A percentile compares a stretch with the other conserved stretches of the same genome.
Evolutionary conservation across 2,113 vertebrate species (phyloP).

Genomic region (Percina caprodes): DNA sequence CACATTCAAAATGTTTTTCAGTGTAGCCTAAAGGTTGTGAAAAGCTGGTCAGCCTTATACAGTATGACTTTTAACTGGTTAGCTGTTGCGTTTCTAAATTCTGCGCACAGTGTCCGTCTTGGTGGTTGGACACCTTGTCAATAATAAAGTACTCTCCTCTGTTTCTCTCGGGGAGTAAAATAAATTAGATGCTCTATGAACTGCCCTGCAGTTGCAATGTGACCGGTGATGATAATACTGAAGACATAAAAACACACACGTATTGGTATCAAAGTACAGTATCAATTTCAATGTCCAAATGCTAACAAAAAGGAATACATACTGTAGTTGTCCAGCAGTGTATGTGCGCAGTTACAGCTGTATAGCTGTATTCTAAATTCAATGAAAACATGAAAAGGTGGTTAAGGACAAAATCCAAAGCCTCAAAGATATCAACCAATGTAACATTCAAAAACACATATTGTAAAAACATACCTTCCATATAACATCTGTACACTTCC

Average conservation of each 20-base stretch:
- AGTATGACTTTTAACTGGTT: slow-evolving; percentile 54
- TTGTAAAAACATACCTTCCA: slow-evolving; percentile 56
- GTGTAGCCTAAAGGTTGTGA: slow-evolving; percentile 42
- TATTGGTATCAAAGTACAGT: slow-evolving; percentile 76
- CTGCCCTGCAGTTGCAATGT: slow-evolving; percentile 89
- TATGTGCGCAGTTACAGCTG: slow-evolving; percentile 66
- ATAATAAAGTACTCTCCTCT: slow-evolving; percentile 84
- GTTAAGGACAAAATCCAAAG: slow-evolving; percentile 66
- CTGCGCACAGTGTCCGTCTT: slow-evolving; percentile 82
- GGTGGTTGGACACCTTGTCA: slow-evolving; percentile 84
- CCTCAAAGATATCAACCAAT: slow-evolving; percentile 60
- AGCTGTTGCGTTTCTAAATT: slow-evolving; percentile 68
- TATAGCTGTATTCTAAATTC: slow-evolving; percentile 62
- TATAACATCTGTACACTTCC: slow-evolving; percentile 64
- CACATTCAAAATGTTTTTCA: not conserved
- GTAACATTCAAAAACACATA: slow-evolving; percentile 58
- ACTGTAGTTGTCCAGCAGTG: slow-evolving; percentile 62
- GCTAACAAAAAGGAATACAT: slow-evolving; percentile 52
- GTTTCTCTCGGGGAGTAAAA: slow-evolving; percentile 79
- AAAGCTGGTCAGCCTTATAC: slow-evolving; percentile 41
- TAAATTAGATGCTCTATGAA: slow-evolving; percentile 88
- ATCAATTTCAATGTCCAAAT: slow-evolving; percentile 56
- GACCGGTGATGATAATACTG: slow-evolving; percentile 76
- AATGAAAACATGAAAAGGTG: slow-evolving; percentile 50
- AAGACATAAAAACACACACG: slow-evolving; percentile 68